Evolutionary conservation across 2,888 invertebrate genomes (phyloP), one percentile per base, ranked within the genome.

Genomic region (Sinopyrophorus schimmeli): DNA sequence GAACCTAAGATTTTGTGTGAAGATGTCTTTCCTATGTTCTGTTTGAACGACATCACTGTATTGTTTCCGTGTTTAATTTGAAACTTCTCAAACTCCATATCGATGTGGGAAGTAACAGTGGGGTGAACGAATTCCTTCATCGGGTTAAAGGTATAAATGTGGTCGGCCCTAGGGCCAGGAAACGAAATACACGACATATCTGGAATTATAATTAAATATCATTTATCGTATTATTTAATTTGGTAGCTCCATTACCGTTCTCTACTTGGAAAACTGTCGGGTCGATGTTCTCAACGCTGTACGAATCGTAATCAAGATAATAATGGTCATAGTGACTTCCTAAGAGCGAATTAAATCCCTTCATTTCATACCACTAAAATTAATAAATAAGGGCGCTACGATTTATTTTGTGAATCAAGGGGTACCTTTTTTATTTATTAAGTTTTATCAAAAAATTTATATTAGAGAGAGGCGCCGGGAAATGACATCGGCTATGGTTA

Each of bases 251-350:
- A n/a, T 71, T 71, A 88, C 86, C 79, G 47, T 77, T 61, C 48
- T 81, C 79, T 16, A 91, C 69, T 51, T 80, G 73, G 65, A 92
- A 92, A 1, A 87, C 83, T 18, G 80, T 78, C 28, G 83, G 77
- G 50, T 83, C 81, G 24, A 88, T 87, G 23, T 79, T 78, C 18
- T 86, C 86, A 4, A 82, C 79, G 26, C 79, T 74, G 54, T 82
- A 86, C 51, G 77, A 77, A 27, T 82, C 81, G 65, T 96, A 96
- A 28, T 87, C 83, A 32, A 97, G 70, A 69, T 88, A 90, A 67
- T 97, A 97, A 71, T 95, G 94, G 72, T 97, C 96, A 67, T 89
- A 96, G 72, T 97, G 96, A 0, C 95, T 95, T 1, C 95, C 95
- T n/a, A 97, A 76, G 1, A 97, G 76, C 0, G 86, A 83, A 71